A percentile compares a stretch with the other conserved stretches of the same genome.
These are phyloP conservation scores for Pelobates fuscus DNA, from an alignment of 2,113 vertebrate species.

Conservation along the genomic window DNA sequence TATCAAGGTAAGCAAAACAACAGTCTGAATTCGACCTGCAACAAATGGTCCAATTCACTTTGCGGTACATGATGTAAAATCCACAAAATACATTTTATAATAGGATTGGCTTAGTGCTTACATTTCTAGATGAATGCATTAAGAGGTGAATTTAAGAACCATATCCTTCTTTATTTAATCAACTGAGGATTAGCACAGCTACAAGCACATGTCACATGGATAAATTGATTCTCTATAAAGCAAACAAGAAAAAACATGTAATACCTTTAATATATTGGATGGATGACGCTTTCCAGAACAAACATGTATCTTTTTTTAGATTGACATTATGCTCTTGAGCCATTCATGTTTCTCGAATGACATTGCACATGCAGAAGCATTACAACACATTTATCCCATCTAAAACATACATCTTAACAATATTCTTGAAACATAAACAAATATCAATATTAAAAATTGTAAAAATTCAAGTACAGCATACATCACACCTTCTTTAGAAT, in stretches of 20 bases:
- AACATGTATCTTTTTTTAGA: conserved; percentile 54
- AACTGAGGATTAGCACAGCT: conserved; percentile 51
- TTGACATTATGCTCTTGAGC: conserved; percentile 56
- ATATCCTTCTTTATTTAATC: conserved; percentile 53
- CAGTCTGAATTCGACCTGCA: no score
- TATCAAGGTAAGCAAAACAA: no score
- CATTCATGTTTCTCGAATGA: conserved; percentile 59
- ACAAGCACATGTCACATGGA: conserved; percentile 54
- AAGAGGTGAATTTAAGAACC: conserved; percentile 30
- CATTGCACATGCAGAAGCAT: conserved; percentile 8
- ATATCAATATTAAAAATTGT: no score
- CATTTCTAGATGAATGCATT: conserved; percentile 35
- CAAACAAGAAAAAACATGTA: conserved; percentile 53
- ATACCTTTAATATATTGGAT: conserved; percentile 50
- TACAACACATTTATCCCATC: no score
- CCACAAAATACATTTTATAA: no score
- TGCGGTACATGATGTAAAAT: no score
- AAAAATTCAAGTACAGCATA: no score
- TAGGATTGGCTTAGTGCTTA: no score
- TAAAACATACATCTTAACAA: no score
- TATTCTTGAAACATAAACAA: no score
- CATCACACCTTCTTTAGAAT: no score
- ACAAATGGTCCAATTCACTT: no score
- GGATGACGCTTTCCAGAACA: conserved; percentile 59
- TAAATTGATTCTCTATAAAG: conserved; percentile 49